Conservation (phyloP, 2,888 invertebrate genomes). For the Nowickia ferox region DNA sequence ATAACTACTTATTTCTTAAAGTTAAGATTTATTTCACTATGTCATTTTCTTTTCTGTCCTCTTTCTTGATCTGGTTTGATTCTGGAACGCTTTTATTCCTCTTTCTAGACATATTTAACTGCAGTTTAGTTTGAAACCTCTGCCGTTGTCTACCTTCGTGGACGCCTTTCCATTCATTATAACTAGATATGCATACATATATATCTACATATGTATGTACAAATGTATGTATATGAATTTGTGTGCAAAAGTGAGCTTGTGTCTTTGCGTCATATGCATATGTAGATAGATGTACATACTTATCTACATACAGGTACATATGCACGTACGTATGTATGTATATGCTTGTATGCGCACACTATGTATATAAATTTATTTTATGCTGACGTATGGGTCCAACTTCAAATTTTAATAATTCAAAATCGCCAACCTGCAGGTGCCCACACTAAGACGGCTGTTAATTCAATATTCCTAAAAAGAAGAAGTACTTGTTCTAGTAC, state of each 20-base stretch:
- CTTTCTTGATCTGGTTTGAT: neutral
- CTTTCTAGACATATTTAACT: neutral
- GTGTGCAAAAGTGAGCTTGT: neutral
- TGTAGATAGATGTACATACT: neutral
- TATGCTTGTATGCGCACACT: neutral
- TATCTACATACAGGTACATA: neutral
- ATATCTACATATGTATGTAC: no score
- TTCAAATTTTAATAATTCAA: conserved; percentile 80
- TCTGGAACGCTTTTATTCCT: neutral
- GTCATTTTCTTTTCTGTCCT: neutral
- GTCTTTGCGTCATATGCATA: neutral
- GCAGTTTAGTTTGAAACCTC: conserved; percentile 13
- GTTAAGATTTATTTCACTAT: neutral
- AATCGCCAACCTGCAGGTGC: conserved; percentile 75
- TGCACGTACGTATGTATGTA: neutral
- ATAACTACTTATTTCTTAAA: neutral
- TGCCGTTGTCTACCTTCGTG: neutral
- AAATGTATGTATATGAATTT: neutral
- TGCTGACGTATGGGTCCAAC: conserved; percentile 64
- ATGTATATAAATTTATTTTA: neutral
- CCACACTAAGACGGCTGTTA: conserved; percentile 45
- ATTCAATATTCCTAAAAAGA: conserved; percentile 38
- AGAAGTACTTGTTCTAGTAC: conserved; percentile 70
- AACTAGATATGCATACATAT: neutral
- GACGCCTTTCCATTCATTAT: conserved; percentile 26